Evolutionary conservation across 2,113 vertebrate species (phyloP).

Genomic region (Osmerus eperlanus): DNA sequence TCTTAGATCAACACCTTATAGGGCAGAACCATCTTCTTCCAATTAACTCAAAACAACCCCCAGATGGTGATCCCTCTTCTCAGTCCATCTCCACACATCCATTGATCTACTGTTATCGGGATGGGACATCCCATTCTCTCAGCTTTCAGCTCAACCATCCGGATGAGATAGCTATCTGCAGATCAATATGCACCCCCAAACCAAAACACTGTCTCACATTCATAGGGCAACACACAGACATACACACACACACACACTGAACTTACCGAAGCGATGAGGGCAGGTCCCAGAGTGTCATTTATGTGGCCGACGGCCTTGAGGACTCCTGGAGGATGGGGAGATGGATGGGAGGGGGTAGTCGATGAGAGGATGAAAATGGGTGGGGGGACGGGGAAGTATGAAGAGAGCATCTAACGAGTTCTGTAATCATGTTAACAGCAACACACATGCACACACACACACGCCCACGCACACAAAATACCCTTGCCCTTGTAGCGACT

Average conservation of each 20-base stretch:
- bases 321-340: constrained; percentile 45
- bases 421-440: too few species aligned
- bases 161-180: constrained; percentile 25
- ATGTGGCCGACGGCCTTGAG: constrained; percentile 93
- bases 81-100: not conserved
- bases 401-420: not conserved
- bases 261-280: constrained; percentile 88
- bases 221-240: constrained; percentile 23
- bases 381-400: not conserved
- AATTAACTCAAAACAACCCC: not conserved
- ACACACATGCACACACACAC: not conserved
- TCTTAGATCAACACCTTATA: too few species aligned
- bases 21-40: not conserved
- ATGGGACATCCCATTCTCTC: constrained; percentile 7
- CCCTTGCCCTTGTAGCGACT: constrained; percentile 75
- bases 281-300: constrained; percentile 86
- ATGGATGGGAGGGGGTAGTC: not conserved
- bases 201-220: not conserved
- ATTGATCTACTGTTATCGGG: not conserved
- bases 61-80: not conserved
- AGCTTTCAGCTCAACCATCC: constrained; percentile 12
- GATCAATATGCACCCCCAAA: not conserved
- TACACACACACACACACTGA: constrained; percentile 2
- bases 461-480: constrained; percentile 13
- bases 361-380: not conserved